Conservation (phyloP, 2,888 invertebrate species). For the Parascotia fuliginaria region DNA sequence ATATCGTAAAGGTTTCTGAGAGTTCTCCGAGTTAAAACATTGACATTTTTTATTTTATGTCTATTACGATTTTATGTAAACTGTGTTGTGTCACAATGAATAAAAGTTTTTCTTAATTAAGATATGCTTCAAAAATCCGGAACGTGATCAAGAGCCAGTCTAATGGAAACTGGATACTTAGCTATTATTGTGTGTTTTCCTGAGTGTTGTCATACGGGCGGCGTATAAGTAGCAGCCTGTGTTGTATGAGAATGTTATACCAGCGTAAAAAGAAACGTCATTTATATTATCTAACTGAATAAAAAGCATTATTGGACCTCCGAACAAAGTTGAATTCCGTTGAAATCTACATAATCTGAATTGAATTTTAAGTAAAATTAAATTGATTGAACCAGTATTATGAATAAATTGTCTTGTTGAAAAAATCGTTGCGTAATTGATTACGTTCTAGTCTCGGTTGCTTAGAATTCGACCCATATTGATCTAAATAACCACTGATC, state of each 20-base stretch:
- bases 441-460: slow-evolving; percentile 38
- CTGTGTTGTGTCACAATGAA: slow-evolving; percentile 1
- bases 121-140: slow-evolving; percentile 21
- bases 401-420: neutral
- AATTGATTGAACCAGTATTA: slow-evolving; percentile 7
- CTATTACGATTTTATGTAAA: neutral
- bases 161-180: slow-evolving; percentile 49
- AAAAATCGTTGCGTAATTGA: slow-evolving; percentile 41
- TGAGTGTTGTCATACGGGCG: slow-evolving; percentile 48
- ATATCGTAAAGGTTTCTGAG: slow-evolving; percentile 6
- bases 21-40: too few species aligned
- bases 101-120: slow-evolving; percentile 14
- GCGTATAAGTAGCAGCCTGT: slow-evolving; percentile 17
- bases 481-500: slow-evolving; percentile 49
- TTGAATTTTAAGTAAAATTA: neutral
- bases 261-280: slow-evolving; percentile 4
- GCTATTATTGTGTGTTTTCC: slow-evolving; percentile 59
- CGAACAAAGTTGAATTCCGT: too few species aligned
- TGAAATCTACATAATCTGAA: neutral
- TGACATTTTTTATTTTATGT: too few species aligned
- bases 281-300: too few species aligned
- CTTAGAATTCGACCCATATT: slow-evolving; percentile 48
- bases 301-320: too few species aligned
- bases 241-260: slow-evolving; percentile 17
- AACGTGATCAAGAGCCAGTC: slow-evolving; percentile 56